Base-by-base conservation (phyloP, 2,888 invertebrate genomes). In the Platypus cylindrus region DNA sequence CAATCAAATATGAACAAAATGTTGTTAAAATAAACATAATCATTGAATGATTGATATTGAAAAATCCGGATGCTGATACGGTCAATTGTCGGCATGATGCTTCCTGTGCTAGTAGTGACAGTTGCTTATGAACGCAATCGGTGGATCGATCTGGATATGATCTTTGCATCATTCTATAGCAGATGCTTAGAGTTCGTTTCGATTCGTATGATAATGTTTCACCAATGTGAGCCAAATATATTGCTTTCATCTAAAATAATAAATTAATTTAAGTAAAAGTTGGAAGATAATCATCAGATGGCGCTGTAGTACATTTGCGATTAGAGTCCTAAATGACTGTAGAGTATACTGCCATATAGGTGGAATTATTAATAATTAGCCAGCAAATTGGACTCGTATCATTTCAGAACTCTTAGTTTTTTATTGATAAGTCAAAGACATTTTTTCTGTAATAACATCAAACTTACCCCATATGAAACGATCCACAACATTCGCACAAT, bases 1-100 rank as follows among this genome's bases (percentile, higher is more conserved):
- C 41, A 31, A 41, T 41, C 29, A 41, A 38, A 17, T 41, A 41
- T 2, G 41, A 36, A 22, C 38, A 38, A 24, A 38, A 38, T 4
- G 38, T 41, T 2, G 38, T 36, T n/a, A 33, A 27, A 17, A 41
- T 38, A 22, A 41, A 41, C 12, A 41, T 24, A 23, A 41, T 38
- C 41, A 41, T 41, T n/a, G 38, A 32, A 12, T 41, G 31, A 30
- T 41, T 34, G n/a, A 41, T 18, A 22, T 34, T 33, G 17, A 41
- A 41, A 23, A 41, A 41, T 26, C 41, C 41, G 8, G 37, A 35
- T 1, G 41, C 41, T 9, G 38, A 34, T 15, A 41, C 32, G 15
- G 20, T 27, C 2, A 29, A 16, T 12, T n/a, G 33, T 16, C 41
- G 20, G 23, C 24, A 17, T 7, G 17, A 33, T 3, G 38, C 41